Conservation (phyloP, 2,888 invertebrate genomes). For the Drosophila pseudotakahashii region DNA sequence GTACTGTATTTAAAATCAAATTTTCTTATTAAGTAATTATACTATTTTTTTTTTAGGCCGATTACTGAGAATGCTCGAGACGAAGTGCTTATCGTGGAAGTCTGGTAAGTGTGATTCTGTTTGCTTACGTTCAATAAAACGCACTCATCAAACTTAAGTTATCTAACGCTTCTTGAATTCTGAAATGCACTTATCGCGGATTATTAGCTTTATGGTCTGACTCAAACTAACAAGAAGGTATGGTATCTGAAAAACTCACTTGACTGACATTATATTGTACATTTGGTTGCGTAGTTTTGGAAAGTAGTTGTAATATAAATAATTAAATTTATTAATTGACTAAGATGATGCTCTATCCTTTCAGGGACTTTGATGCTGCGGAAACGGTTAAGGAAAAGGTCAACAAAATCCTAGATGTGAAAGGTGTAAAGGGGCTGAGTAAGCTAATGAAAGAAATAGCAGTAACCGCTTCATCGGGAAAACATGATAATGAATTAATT, state of each 20-base stretch:
- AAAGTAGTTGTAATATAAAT: neutral
- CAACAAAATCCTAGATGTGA: slow-evolving; percentile 93
- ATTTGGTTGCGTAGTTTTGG: neutral
- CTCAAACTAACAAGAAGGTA: neutral
- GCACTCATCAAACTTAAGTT: slow-evolving; percentile 14
- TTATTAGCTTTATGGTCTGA: slow-evolving; percentile 9
- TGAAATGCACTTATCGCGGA: slow-evolving; percentile 10
- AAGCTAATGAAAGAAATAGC: slow-evolving; percentile 95
- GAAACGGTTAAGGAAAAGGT: slow-evolving; percentile 95
- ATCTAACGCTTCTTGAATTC: neutral
- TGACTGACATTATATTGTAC: neutral
- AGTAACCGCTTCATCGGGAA: slow-evolving; percentile 96
- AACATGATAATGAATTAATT: slow-evolving; percentile 97
- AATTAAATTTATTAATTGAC: too few relatives aligned
- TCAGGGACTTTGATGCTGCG: slow-evolving; percentile 93
- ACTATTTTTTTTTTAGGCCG: slow-evolving; percentile 84
- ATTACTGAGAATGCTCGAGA: slow-evolving; percentile 89
- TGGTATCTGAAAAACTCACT: neutral
- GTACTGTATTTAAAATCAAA: slow-evolving; percentile 13
- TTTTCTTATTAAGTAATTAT: neutral
- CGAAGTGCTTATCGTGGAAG: slow-evolving; percentile 91
- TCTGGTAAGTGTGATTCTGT: slow-evolving; percentile 85
- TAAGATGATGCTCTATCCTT: too few relatives aligned
- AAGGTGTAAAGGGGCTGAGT: slow-evolving; percentile 92
- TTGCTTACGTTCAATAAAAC: neutral